Evolutionary conservation across 2,888 invertebrate species (phyloP), one percentile per base, ranked within the genome.

Genomic region (Heliconius charithonia): DNA sequence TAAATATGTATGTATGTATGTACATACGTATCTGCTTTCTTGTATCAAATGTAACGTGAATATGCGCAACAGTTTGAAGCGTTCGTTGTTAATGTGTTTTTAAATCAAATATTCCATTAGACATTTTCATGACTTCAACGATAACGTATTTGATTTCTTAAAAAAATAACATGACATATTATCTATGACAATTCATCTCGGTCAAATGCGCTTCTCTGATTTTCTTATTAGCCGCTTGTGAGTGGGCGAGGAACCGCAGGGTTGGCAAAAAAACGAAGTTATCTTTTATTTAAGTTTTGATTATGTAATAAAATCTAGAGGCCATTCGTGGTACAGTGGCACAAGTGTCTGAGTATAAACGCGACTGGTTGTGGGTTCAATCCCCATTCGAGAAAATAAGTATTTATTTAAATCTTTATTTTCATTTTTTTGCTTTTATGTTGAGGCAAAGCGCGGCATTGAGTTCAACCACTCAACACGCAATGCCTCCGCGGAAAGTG

Each of bases 181-280:
- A 93, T 93, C 92, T 90, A 83, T 81, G 85, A 90, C 89, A 87
- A 93, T 93, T 85, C 87, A 92, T 93, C 93, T 92, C 87, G 87
- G 84, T 84, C 83, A 86, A 87, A 86, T 85, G 87, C 84, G 89
- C 89, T 90, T 90, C 89, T 91, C 89, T 89, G 90, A 89, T 89
- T 90, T 88, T 89, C 87, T 89, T 87, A 87, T 87, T 87, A 86
- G 87, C 86, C 85, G 87, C 85, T 83, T 79, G 84, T 83, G 89
- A 91, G 93, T 92, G 92, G 92, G 93, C 88, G 91, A 89, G 89
- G 84, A 88, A 85, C 83, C 83, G 86, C 78, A 83, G 81, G 83
- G 81, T 76, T 82, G 81, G 67, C 81, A 78, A 78, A 70, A 27
- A 22, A 22, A n/a, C 16, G 22, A 63, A 16, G 22, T n/a, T 25